Base-by-base conservation (phyloP, 2,888 invertebrate species). In the Campoplex capitator region DNA sequence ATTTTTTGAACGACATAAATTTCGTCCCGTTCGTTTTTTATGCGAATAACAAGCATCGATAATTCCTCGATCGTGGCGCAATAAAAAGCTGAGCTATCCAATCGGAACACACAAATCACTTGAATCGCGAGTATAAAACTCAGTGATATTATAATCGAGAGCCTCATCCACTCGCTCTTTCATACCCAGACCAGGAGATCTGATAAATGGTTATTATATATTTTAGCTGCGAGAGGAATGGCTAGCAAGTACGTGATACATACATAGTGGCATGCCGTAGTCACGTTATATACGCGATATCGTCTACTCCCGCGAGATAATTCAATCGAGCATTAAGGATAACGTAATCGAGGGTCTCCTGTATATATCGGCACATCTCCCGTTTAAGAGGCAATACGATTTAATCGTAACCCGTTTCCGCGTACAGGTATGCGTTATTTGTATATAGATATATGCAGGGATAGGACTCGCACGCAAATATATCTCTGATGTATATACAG, bases 331-430 rank as follows among this genome's bases (percentile, higher is more conserved):
- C 83, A 87, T 88, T 88, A 85, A 85, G 80, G 87, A 87, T 88
- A 88, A 88, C 85, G 81, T 85, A 87, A 85, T 87, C 87, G 86
- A 76, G 82, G 88, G 86, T 84, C 84, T 76, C 54, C 75, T 73
- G 74, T 85, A 76, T 85, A 76, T 86, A 89, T 89, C 89, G 84
- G 88, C 81, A 87, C 84, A 88, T 89, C 88, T 88, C 83, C 45
- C 84, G 79, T 83, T 85, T 85, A 92, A 91, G 89, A 83, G 89
- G 87, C 89, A 78, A 88, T 88, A 88, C 90, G 92, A 92, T 92
- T 90, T 91, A 92, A 92, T 92, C 92, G 89, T 77, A 78, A 81
- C 76, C 85, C 87, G 91, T 89, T 92, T 87, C 90, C 89, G 79
- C 86, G 90, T 90, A 83, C 81, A 87, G 80, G 86, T 90, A 87